These are phyloP conservation scores for Tylochromis polylepis DNA, from an alignment of 2,113 vertebrate species.

Conservation along the genomic window DNA sequence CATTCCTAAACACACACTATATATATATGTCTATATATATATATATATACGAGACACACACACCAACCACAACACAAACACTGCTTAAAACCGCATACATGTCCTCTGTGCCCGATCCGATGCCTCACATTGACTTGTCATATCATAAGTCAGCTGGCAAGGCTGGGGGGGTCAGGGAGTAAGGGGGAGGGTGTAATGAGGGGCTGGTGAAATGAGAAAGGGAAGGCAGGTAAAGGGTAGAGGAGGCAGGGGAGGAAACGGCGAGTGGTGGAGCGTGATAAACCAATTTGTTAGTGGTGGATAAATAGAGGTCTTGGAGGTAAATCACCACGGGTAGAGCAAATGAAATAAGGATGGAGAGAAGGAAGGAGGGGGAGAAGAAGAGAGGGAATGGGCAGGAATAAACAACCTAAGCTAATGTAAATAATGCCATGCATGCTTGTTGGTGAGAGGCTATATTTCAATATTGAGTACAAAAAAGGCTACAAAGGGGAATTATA, in stretches of 20 bases:
- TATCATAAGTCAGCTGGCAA: constrained; percentile 63
- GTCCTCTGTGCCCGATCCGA: constrained; percentile 27
- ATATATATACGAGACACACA: neutral
- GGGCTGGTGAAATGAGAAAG: neutral
- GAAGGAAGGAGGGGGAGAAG: constrained; percentile 18
- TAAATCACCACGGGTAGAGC: constrained; percentile 58
- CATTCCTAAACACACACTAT: neutral
- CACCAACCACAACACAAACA: neutral
- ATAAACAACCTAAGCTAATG: constrained; percentile 60
- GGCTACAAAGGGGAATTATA: constrained; percentile 50
- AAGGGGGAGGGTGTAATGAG: neutral
- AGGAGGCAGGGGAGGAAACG: constrained; percentile 33
- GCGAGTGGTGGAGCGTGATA: constrained; percentile 62
- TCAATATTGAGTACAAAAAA: constrained; percentile 58
- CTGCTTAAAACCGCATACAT: neutral
- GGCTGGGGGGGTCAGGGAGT: neutral
- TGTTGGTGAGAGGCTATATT: constrained; percentile 53
- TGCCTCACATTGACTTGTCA: constrained; percentile 56
- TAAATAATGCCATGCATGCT: constrained; percentile 55
- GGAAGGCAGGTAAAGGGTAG: constrained; percentile 32
- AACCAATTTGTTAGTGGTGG: constrained; percentile 68
- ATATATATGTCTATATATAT: neutral
- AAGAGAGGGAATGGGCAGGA: constrained; percentile 13
- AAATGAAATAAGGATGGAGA: constrained; percentile 60
- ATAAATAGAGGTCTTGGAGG: constrained; percentile 67